These are phyloP conservation scores for Chlorodrepanis virens DNA, from an alignment of 2,113 vertebrate genomes.

Conservation along the genomic window DNA sequence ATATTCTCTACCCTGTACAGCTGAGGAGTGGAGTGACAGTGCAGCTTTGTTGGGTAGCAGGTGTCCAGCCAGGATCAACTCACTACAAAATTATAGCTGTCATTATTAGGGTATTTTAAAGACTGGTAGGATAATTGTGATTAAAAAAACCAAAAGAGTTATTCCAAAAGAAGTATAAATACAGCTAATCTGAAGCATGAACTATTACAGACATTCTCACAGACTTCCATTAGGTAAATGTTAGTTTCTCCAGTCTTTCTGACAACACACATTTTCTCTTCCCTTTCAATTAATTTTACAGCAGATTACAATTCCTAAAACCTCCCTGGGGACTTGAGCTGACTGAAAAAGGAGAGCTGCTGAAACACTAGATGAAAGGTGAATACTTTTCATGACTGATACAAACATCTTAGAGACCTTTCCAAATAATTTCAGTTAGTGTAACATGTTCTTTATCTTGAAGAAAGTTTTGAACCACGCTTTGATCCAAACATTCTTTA, in stretches of 20 bases:
- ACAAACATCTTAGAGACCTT: not conserved
- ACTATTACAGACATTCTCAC: not conserved
- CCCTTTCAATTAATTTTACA: constrained; percentile 50
- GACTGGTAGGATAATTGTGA: not conserved
- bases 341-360: not conserved
- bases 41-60: not conserved
- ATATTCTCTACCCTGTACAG: not conserved
- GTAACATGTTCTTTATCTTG: not conserved
- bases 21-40: not conserved
- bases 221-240: not conserved
- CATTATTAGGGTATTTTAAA: not conserved
- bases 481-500: not conserved
- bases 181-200: not conserved
- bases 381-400: not conserved
- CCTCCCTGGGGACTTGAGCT: not conserved
- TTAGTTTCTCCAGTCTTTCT: not conserved
- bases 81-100: not conserved
- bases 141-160: no score
- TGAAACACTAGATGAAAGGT: not conserved
- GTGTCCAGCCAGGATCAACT: not conserved
- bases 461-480: not conserved
- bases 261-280: not conserved
- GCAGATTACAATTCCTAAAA: not conserved
- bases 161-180: not conserved
- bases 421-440: not conserved